Evolutionary conservation across 2,797 vertebrate species (phyloP), one percentile per base, ranked within the genome.

Genomic region (Nothura maculosa): DNA sequence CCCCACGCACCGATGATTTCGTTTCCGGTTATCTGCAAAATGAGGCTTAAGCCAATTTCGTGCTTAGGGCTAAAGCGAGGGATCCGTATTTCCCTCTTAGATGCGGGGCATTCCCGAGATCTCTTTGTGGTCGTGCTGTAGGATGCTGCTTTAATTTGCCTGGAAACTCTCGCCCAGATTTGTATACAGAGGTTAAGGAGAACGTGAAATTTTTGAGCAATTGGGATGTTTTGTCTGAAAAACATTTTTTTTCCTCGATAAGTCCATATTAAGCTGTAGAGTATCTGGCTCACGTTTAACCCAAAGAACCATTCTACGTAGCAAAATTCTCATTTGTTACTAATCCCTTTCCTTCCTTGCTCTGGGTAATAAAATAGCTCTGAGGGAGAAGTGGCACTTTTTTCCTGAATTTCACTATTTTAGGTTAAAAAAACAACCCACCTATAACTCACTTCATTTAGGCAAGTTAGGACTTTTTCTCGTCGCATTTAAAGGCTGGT

Each of bases 41-140:
- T 89, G 86, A 94, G 92, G 62, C 85, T 85, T 94, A 92, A 95
- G 88, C 88, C 93, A 92, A 92, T 95, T 96, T 94, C 32, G 81
- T 94, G 94, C 84, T 94, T 76, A 66, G 45, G 79, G 69, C 90
- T 93, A 76, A 87, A 87, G 69, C 91, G 79, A 57, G 43, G 50
- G 66, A 89, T 93, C 94, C 90, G 17, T 90, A 90, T 94, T 94
- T 93, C 86, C 94, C 90, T 90, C 89, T 86, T 73, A 83, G 85
- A 83, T 91, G 87, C 82, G 76, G 93, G 89, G 68, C 78, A 72
- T 92, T 85, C 76, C 69, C 36, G 94, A 79, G 80, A 87, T 94
- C 86, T 89, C 91, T 92, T 96, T 95, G 92, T 95, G 92, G 90
- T 60, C 40, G 82, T 92, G 72, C 61, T n/a, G 81, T 76, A 74